Evolutionary conservation across 2,888 invertebrate genomes (phyloP).

Genomic region (Coecobrya sp.): DNA sequence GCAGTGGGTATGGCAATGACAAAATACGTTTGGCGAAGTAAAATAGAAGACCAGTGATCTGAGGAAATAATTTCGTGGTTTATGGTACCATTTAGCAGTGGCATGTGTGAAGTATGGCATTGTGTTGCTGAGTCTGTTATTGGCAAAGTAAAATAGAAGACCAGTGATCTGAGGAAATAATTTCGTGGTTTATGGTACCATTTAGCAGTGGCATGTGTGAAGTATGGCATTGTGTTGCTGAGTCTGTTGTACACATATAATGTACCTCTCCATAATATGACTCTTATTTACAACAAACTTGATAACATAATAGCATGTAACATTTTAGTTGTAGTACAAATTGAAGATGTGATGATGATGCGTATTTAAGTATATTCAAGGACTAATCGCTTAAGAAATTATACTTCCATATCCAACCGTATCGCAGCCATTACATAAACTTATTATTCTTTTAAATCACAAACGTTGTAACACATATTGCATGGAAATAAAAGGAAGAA

Average conservation of each 20-base stretch:
- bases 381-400: conserved; percentile 78
- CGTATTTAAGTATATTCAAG: conserved; percentile 66
- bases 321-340: not conserved
- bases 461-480: not conserved
- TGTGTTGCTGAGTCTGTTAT: no score
- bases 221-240: no score
- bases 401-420: conserved; percentile 9
- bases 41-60: conserved; percentile 39
- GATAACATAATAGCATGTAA: not conserved
- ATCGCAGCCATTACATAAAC: not conserved
- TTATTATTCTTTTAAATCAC: not conserved
- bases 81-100: conserved; percentile 33
- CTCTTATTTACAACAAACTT: not conserved
- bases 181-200: conserved; percentile 35
- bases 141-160: not conserved
- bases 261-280: not conserved
- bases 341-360: conserved; percentile 54
- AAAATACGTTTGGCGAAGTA: not conserved
- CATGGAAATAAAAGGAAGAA: not conserved
- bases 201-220: conserved; percentile 11
- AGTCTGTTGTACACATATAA: no score
- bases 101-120: not conserved
- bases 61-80: conserved; percentile 24
- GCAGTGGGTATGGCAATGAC: not conserved
- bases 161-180: conserved; percentile 34